These are phyloP conservation scores for Neofelis nebulosa DNA, from an alignment of 2,113 vertebrate genomes.

Conservation along the genomic window DNA sequence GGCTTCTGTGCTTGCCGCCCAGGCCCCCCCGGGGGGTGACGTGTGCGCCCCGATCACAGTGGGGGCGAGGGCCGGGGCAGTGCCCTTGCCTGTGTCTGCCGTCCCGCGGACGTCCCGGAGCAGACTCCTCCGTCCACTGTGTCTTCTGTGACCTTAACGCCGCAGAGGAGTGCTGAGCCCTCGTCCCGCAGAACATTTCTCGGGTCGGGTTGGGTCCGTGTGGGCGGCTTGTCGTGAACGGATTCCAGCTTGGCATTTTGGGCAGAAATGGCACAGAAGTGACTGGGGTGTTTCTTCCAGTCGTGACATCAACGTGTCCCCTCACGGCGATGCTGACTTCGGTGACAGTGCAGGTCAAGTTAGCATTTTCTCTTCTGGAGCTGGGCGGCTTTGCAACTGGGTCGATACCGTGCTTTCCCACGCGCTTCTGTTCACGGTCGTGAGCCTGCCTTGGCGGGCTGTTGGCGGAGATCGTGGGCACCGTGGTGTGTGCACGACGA, in stretches of 20 bases:
- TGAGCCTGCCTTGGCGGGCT: fast-evolving
- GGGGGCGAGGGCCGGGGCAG: no score
- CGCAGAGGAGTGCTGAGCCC: fast-evolving
- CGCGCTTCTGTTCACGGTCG: fast-evolving
- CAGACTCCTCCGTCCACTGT: background rate
- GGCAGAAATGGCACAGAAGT: fast-evolving
- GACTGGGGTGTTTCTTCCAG: no score
- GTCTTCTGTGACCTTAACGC: fast-evolving
- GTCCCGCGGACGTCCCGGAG: background rate
- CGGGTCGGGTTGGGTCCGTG: fast-evolving
- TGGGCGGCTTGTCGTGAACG: background rate
- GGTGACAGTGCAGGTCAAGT: background rate
- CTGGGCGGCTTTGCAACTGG: no score
- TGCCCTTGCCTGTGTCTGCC: no score
- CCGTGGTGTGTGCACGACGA: fast-evolving
- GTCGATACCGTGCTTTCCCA: fast-evolving
- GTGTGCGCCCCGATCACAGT: fast-evolving
- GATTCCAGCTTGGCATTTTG: background rate
- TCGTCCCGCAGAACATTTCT: fast-evolving
- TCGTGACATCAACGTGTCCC: fast-evolving
- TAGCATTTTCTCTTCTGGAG: background rate
- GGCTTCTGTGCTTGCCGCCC: no score
- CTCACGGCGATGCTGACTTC: fast-evolving
- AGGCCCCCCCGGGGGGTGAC: no score
- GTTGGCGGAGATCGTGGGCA: no score